Percentiles rank a stretch among this genome's conserved stretches.
These are phyloP conservation scores for Lucilia cuprina DNA, from an alignment of 1,140 invertebrate species.

Conservation along the genomic window DNA sequence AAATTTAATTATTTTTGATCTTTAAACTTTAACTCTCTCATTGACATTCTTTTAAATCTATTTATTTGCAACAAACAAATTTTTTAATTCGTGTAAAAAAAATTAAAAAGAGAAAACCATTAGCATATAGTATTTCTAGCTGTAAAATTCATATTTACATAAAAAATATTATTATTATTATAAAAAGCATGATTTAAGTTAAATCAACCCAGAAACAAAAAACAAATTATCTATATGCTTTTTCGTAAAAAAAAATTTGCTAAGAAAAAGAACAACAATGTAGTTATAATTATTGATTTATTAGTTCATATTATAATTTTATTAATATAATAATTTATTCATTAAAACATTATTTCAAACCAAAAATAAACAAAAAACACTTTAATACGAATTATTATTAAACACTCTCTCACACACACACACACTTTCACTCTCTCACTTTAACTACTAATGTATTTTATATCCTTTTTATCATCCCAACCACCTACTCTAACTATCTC, in stretches of 20 bases:
- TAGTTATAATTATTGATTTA: too few relatives aligned
- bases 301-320: background rate
- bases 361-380: background rate
- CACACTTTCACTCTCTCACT: background rate
- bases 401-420: background rate
- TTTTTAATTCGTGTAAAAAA: background rate
- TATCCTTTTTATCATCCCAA: background rate
- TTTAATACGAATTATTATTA: background rate
- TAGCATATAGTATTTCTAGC: slow-evolving; percentile 11
- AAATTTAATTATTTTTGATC: too few relatives aligned
- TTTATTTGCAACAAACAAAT: too few relatives aligned
- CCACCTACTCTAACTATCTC: background rate
- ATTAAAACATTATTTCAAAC: background rate
- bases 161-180: background rate
- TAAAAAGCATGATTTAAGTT: background rate
- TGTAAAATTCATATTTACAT: slow-evolving; percentile 15
- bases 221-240: slow-evolving; percentile 19
- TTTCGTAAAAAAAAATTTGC: background rate
- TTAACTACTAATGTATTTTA: background rate
- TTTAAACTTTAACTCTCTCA: too few relatives aligned
- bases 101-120: background rate
- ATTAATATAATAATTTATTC: background rate
- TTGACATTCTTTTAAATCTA: too few relatives aligned
- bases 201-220: background rate
- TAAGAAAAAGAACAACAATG: background rate